phyloP scores from a whole-genome alignment of 2,113 vertebrate genomes.

The Bos taurus region ARS-UCD2.0 NC_037343.1:77295501-77296000 shows the following conservation, averaged over 20 bases:
- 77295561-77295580: not conserved
- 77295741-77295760: conserved; percentile 43
- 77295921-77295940: conserved; percentile 28
- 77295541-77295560: not conserved
- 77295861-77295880: conserved; percentile 60
- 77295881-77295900: conserved; percentile 38
- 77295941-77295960: conserved; percentile 3
- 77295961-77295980: not conserved
- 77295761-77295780: conserved; percentile 49
- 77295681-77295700: not conserved
- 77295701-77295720: conserved; percentile 3
- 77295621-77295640: not conserved
- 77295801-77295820: conserved; percentile 12
- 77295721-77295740: conserved; percentile 57
- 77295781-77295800: conserved; percentile 56
- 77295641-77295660: not conserved
- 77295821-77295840: conserved; percentile 9
- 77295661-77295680: not conserved
- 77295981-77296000: not conserved
- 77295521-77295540: not conserved
- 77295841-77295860: conserved; percentile 52
- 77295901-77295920: conserved; percentile 24
- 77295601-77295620: not conserved
- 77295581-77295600: not conserved
- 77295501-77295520: not conserved